phyloP scores from a whole-genome alignment of 2,113 vertebrate species.

The Callionymus lyra region DNA sequence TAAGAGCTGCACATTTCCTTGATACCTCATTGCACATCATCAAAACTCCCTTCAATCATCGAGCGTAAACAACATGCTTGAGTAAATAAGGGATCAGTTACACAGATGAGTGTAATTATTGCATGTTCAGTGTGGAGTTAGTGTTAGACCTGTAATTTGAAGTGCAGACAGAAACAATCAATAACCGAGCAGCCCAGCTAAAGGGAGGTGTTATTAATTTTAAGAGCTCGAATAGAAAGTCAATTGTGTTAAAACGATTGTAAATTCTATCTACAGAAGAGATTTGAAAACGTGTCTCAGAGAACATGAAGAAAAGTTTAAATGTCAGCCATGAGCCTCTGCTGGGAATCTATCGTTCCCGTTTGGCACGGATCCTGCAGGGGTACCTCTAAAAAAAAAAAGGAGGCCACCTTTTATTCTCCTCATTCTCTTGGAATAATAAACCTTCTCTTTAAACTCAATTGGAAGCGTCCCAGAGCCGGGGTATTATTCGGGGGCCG shows the following conservation, averaged over 20 bases:
- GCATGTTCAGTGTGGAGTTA: background rate
- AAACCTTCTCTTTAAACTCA: conserved; percentile 35
- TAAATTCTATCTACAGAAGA: too few species aligned
- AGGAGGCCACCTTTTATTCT: conserved; percentile 29
- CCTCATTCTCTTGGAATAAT: conserved; percentile 28
- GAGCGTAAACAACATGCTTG: background rate
- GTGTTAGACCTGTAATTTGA: background rate
- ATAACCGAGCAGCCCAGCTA: too few species aligned
- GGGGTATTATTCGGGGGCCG: conserved; percentile 25
- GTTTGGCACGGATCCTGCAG: conserved; percentile 17
- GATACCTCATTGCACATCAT: too few species aligned
- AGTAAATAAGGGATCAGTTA: background rate
- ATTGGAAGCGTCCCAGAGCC: conserved; percentile 31
- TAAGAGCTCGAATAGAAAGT: too few species aligned
- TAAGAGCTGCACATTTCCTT: too few species aligned
- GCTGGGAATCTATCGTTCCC: conserved; percentile 26
- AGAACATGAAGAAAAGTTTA: conserved; percentile 26
- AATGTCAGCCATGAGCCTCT: conserved; percentile 22
- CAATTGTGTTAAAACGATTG: too few species aligned
- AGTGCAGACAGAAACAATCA: too few species aligned
- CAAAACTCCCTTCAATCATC: background rate
- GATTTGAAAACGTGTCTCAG: background rate
- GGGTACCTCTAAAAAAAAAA: conserved; percentile 18
- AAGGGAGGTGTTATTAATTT: too few species aligned
- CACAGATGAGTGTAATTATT: background rate